These are phyloP conservation scores for Bombylius discolor DNA, from an alignment of 2,888 invertebrate species.

Conservation along the genomic window DNA sequence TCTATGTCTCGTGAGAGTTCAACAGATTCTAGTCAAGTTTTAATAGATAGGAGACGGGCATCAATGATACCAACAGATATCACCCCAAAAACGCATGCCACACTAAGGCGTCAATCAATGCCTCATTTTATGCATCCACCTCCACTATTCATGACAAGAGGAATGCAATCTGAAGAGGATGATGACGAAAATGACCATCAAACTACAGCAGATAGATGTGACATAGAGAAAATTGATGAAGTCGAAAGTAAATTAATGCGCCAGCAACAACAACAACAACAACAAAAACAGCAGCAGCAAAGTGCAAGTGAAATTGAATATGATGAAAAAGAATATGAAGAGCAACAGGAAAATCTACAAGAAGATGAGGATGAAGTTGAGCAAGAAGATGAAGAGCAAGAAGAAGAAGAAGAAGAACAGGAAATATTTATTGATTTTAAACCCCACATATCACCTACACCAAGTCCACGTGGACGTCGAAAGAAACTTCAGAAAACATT, in stretches of 20 bases:
- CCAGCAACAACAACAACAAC: too few relatives aligned
- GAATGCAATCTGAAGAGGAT: neutral
- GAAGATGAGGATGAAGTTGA: constrained; percentile 27
- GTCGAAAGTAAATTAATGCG: too few relatives aligned
- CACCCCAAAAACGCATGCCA: constrained; percentile 13
- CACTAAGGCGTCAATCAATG: constrained; percentile 8
- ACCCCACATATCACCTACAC: constrained; percentile 55
- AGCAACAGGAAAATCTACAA: constrained; percentile 19
- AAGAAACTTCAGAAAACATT: constrained; percentile 57
- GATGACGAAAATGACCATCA: neutral
- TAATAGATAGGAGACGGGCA: constrained; percentile 7
- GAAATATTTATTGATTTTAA: constrained; percentile 83
- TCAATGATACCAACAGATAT: constrained; percentile 9
- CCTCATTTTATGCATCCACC: constrained; percentile 26
- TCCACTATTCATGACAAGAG: neutral
- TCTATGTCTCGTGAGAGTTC: constrained; percentile 15
- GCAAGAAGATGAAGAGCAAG: constrained; percentile 25
- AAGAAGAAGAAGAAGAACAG: constrained; percentile 48
- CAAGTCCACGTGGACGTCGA: constrained; percentile 42
- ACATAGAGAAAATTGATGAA: too few relatives aligned
- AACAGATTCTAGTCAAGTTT: constrained; percentile 8
- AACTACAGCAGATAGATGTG: neutral
- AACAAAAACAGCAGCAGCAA: neutral
- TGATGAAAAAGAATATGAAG: neutral
- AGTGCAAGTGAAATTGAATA: neutral